Evolutionary conservation across 2,113 vertebrate species (phyloP), one percentile per base, ranked within the genome.

Genomic region (Colaptes auratus): DNA sequence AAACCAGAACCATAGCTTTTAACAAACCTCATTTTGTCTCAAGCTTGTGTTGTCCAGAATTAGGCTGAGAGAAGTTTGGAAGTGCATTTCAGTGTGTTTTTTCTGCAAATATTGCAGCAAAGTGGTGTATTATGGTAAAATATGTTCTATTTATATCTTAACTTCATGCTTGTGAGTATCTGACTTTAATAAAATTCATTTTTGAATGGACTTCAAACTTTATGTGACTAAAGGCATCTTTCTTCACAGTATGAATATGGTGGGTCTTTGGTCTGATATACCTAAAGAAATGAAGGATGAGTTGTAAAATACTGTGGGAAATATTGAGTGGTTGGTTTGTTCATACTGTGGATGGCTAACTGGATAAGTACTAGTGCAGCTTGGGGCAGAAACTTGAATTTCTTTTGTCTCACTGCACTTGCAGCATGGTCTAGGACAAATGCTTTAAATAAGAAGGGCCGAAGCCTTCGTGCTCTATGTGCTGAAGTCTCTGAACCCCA

Each of bases 1-100:
- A 93, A 89, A 67, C 12, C 39, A 88, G 44, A 88, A n/a, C 30
- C 30, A 69, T 86, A 61, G 83, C 83, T 93, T 93, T 85, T 79
- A 78, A 65, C 30, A 15, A 19, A 50, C 12, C 12, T 66, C 48
- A 46, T 90, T 89, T 94, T 84, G 12, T 89, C 79, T 86, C 23
- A 65, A 44, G 39, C 7, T 67, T 75, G 30, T 69, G 25, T 88
- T 82, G 59, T 63, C n/a, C 65, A 78, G 61, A 91, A 61, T 83
- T 60, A 67, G 25, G 52, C 78, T 78, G 86, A 67, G 65, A 90
- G 65, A 64, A 24, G 11, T 67, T 80, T 64, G 17, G 61, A 83
- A 93, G 31, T 70, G 23, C 31, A 60, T 78, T 86, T 88, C 60
- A 78, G 5, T 65, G n/a, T 75, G 24, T 59, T 83, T 15, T 67